These are phyloP conservation scores for Camponotus fellah DNA, from an alignment of 2,888 invertebrate species.

Conservation along the genomic window DNA sequence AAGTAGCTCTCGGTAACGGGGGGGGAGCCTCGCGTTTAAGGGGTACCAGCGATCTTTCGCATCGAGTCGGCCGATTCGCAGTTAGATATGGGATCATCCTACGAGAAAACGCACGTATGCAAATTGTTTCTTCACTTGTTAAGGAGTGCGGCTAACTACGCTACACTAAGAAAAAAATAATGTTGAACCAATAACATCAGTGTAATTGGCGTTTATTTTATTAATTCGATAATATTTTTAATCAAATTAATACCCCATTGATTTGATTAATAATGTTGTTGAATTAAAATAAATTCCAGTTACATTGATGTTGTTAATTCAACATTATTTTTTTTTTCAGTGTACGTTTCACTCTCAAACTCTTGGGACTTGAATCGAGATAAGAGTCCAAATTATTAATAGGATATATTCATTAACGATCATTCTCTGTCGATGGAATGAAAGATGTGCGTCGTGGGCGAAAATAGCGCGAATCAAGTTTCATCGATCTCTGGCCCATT, in stretches of 20 bases:
- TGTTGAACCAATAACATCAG: too few species aligned
- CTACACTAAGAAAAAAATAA: too few species aligned
- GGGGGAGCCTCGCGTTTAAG: slow-evolving; percentile 57
- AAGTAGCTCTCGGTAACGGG: slow-evolving; percentile 20
- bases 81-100: slow-evolving; percentile 51
- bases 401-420: not conserved
- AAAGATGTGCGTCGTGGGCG: not conserved
- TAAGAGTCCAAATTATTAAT: slow-evolving; percentile 1
- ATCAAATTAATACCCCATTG: too few species aligned
- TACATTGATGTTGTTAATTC: too few species aligned
- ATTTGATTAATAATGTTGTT: too few species aligned
- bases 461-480: slow-evolving; percentile 25
- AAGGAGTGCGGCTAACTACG: not conserved
- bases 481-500: slow-evolving; percentile 2
- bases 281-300: too few species aligned
- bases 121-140: slow-evolving; percentile 10
- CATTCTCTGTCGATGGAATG: not conserved
- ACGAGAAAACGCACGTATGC: slow-evolving; percentile 42
- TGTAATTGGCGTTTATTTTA: too few species aligned
- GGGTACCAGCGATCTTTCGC: slow-evolving; percentile 36
- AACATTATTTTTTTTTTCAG: too few species aligned
- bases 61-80: slow-evolving; percentile 33
- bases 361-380: not conserved
- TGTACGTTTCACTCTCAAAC: not conserved
- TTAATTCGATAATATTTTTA: too few species aligned